Percentiles rank a stretch among this genome's conserved stretches.
These are phyloP conservation scores for Napeogenes sylphis DNA, from an alignment of 2,888 invertebrate genomes.

Conservation along the genomic window DNA sequence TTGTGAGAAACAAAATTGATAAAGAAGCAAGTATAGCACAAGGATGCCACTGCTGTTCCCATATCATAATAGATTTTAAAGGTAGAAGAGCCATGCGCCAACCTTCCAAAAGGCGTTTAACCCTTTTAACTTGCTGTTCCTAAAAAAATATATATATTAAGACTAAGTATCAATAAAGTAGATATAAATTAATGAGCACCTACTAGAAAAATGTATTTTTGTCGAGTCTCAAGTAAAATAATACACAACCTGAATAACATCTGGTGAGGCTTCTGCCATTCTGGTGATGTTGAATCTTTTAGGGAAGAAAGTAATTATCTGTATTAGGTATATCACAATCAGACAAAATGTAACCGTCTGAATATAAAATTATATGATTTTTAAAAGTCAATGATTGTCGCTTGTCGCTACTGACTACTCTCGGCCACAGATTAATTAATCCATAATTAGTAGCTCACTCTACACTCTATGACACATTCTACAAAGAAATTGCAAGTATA, in stretches of 20 bases:
- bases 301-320: not conserved
- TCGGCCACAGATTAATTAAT: not conserved
- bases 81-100: conserved; percentile 86
- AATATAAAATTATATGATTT: not conserved
- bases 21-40: conserved; percentile 82
- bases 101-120: conserved; percentile 84
- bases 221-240: not conserved
- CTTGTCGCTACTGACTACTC: no score
- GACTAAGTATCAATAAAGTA: conserved; percentile 1
- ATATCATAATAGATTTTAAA: conserved; percentile 83
- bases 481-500: no score
- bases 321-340: not conserved
- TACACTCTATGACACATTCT: no score
- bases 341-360: conserved; percentile 2
- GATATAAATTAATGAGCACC: not conserved
- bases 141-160: conserved; percentile 49
- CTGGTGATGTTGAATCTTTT: not conserved
- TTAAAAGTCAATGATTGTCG: not conserved
- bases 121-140: conserved; percentile 84
- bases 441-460: no score
- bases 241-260: not conserved
- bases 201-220: not conserved
- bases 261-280: not conserved
- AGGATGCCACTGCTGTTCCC: conserved; percentile 93
- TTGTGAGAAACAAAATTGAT: conserved; percentile 78